These are phyloP conservation scores for Diachasmimorpha longicaudata DNA, from an alignment of 1,140 invertebrate genomes.

Conservation along the genomic window DNA sequence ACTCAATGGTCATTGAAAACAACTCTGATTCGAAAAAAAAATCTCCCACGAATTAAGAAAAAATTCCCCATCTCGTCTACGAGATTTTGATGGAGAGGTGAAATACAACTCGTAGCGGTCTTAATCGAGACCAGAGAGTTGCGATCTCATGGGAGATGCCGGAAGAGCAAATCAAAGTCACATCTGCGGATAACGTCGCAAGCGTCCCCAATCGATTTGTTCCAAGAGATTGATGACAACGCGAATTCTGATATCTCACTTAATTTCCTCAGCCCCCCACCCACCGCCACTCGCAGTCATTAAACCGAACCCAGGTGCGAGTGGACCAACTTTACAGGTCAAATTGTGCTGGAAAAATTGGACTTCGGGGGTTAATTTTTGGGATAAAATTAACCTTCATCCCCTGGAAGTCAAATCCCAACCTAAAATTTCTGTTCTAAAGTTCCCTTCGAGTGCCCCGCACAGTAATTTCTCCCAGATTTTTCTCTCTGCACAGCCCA, in stretches of 20 bases:
- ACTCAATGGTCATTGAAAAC: too few species aligned
- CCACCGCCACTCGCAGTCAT: background rate
- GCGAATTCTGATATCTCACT: slow-evolving; percentile 22
- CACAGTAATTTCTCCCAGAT: too few species aligned
- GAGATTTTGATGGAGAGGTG: slow-evolving; percentile 4
- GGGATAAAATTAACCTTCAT: too few species aligned
- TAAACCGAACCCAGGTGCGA: too few species aligned
- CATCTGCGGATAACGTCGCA: slow-evolving; percentile 50
- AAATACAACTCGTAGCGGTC: slow-evolving; percentile 26
- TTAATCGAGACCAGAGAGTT: slow-evolving; percentile 43
- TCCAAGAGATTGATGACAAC: slow-evolving; percentile 44
- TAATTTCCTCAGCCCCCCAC: background rate
- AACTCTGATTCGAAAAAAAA: background rate
- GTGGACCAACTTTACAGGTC: too few species aligned
- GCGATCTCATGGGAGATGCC: slow-evolving; percentile 45
- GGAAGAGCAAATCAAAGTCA: slow-evolving; percentile 56
- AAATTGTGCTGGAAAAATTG: too few species aligned
- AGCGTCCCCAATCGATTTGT: slow-evolving; percentile 40
- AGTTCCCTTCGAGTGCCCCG: too few species aligned
- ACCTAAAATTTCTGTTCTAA: too few species aligned
- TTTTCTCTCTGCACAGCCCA: background rate
- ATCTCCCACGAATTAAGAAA: background rate
- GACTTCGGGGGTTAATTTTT: too few species aligned
- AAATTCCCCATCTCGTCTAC: background rate
- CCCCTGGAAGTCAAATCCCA: too few species aligned